A percentile compares a stretch with the other conserved stretches of the same genome.
Evolutionary conservation across 2,888 invertebrate species (phyloP).

Genomic region (Oscheius myriophilus): DNA sequence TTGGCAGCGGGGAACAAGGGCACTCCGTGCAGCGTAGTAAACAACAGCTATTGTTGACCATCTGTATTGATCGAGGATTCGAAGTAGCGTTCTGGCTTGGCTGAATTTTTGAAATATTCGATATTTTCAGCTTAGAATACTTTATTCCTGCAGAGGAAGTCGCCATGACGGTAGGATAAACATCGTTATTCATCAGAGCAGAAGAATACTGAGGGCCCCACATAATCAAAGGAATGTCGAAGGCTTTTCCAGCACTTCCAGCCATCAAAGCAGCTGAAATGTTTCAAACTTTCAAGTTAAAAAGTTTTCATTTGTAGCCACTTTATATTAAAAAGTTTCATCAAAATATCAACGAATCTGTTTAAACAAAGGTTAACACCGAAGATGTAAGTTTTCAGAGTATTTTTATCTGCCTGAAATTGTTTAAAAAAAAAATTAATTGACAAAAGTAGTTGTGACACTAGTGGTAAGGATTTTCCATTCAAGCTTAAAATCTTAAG

Average conservation of each 20-base stretch:
- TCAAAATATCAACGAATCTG: no score
- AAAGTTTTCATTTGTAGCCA: no score
- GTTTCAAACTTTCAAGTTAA: no score
- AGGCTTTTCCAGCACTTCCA: slow-evolving; percentile 22
- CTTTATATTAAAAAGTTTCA: no score
- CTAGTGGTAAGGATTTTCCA: no score
- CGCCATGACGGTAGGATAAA: slow-evolving; percentile 28
- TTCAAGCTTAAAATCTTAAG: no score
- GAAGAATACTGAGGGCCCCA: slow-evolving; percentile 29
- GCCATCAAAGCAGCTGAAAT: slow-evolving; percentile 27
- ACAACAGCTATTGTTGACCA: slow-evolving; percentile 62
- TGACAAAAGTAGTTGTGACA: no score
- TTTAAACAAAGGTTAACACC: no score
- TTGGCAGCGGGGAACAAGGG: slow-evolving; percentile 35
- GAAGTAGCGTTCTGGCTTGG: slow-evolving; percentile 42
- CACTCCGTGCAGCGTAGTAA: slow-evolving; percentile 44
- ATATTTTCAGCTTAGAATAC: not conserved
- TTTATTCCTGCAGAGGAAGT: slow-evolving; percentile 14
- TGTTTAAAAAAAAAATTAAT: no score
- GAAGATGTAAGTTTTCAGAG: no score
- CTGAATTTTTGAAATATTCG: slow-evolving; percentile 27
- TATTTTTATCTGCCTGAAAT: no score
- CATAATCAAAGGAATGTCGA: slow-evolving; percentile 26
- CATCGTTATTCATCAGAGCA: slow-evolving; percentile 6
- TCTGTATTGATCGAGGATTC: slow-evolving; percentile 47